Percentiles rank a stretch among this genome's conserved stretches.
Evolutionary conservation across 1,140 invertebrate genomes (phyloP).

Genomic region (Drosophila pallidifrons): DNA sequence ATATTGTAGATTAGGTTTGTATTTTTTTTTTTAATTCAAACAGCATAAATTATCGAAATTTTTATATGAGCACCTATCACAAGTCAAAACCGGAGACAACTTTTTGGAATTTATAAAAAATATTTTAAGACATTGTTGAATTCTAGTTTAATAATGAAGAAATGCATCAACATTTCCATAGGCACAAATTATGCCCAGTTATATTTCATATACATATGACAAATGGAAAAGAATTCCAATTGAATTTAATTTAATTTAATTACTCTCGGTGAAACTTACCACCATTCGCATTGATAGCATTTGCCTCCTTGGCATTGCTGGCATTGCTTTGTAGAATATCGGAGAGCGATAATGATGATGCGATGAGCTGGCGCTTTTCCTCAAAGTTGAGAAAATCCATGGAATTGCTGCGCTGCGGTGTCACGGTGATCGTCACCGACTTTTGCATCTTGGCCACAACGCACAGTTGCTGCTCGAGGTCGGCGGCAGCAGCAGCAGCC

Average conservation of each 20-base stretch:
- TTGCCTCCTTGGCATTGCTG: constrained; percentile 60
- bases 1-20: too few species aligned
- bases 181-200: too few species aligned
- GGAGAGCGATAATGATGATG: constrained; percentile 93
- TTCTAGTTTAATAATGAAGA: too few species aligned
- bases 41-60: too few species aligned
- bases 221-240: too few species aligned
- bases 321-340: constrained; percentile 92
- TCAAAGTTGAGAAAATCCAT: constrained; percentile 96
- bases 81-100: too few species aligned
- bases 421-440: constrained; percentile 88
- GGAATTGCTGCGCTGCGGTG: constrained; percentile 91
- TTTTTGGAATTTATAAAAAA: too few species aligned
- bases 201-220: too few species aligned
- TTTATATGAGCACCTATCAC: too few species aligned
- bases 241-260: neutral
- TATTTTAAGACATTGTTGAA: too few species aligned
- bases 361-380: constrained; percentile 94
- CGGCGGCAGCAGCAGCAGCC: constrained; percentile 45
- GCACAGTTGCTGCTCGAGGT: constrained; percentile 74
- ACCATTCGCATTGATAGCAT: constrained; percentile 60
- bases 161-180: too few species aligned
- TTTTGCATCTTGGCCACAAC: constrained; percentile 86
- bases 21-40: too few species aligned
- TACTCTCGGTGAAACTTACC: constrained; percentile 47